Percentiles rank a stretch among this genome's conserved stretches.
Evolutionary conservation across 1,140 invertebrate species (phyloP).

Genomic region (Callitettix versicolor): DNA sequence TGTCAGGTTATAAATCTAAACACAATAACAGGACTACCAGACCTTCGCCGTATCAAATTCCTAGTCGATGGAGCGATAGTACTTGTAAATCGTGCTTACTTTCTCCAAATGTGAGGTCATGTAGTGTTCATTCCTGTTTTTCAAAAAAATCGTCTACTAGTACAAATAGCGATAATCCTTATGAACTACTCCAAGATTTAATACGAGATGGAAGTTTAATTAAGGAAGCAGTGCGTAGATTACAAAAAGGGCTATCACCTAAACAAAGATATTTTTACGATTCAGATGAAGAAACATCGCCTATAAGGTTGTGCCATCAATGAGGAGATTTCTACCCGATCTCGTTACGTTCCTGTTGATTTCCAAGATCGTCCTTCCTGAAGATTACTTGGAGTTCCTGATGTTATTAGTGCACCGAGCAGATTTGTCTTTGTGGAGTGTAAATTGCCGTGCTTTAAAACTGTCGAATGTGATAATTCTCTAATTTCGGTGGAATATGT

Average conservation of each 20-base stretch:
- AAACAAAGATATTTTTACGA: constrained; percentile 40
- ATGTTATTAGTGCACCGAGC: too few relatives aligned
- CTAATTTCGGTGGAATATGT: not conserved
- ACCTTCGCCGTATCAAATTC: constrained; percentile 49
- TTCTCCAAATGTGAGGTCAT: constrained; percentile 16
- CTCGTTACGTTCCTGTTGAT: constrained; percentile 2
- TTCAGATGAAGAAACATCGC: constrained; percentile 36
- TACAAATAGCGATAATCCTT: constrained; percentile 44
- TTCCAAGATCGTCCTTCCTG: constrained; percentile 2
- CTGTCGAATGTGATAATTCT: not conserved
- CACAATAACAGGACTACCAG: constrained; percentile 33
- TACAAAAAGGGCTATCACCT: constrained; percentile 42
- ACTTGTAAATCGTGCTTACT: constrained; percentile 33
- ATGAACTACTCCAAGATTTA: constrained; percentile 51
- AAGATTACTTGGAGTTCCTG: constrained; percentile 7
- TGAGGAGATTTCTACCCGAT: not conserved
- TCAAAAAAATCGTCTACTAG: constrained; percentile 24
- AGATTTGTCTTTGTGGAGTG: too few relatives aligned
- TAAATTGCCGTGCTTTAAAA: too few relatives aligned
- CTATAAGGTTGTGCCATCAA: constrained; percentile 14
- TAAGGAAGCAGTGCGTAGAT: constrained; percentile 54
- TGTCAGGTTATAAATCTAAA: constrained; percentile 39
- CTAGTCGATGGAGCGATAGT: constrained; percentile 36
- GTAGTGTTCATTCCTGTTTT: constrained; percentile 22
- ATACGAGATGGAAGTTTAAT: constrained; percentile 54